Conservation (phyloP, 2,888 invertebrate species). For the Mechanitis messenoides region DNA sequence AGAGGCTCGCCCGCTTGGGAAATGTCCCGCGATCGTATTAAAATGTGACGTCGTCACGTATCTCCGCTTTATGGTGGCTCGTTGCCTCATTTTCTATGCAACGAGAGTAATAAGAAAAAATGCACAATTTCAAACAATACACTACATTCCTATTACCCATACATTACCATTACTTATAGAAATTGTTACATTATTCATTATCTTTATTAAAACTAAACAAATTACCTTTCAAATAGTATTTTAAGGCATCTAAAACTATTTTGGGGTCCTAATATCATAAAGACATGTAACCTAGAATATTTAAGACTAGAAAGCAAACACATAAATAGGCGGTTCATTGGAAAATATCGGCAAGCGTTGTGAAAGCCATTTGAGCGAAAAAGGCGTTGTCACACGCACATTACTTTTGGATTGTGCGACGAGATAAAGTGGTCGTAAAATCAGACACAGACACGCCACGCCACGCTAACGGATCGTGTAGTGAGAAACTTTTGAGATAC, state of each 20-base stretch:
- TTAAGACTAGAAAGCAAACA: not conserved
- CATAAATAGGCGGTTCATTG: slow-evolving; percentile 7
- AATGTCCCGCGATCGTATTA: slow-evolving; percentile 37
- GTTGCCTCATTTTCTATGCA: slow-evolving; percentile 23
- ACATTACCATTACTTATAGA: too few relatives aligned
- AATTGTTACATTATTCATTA: too few relatives aligned
- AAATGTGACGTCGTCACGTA: slow-evolving; percentile 39
- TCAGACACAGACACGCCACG: slow-evolving; percentile 42
- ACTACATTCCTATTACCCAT: slow-evolving; percentile 19
- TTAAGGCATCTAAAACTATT: too few relatives aligned
- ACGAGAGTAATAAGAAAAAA: slow-evolving; percentile 18
- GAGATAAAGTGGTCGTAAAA: slow-evolving; percentile 50
- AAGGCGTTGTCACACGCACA: slow-evolving; percentile 38
- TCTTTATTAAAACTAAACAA: too few relatives aligned
- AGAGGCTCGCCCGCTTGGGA: slow-evolving; percentile 41
- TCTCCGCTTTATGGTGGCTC: slow-evolving; percentile 18
- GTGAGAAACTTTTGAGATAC: slow-evolving; percentile 19
- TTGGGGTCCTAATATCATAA: too few relatives aligned
- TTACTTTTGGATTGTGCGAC: slow-evolving; percentile 37
- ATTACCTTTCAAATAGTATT: too few relatives aligned
- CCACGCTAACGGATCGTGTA: slow-evolving; percentile 41
- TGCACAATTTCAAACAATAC: slow-evolving; percentile 14
- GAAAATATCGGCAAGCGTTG: slow-evolving; percentile 19
- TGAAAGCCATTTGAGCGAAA: slow-evolving; percentile 24
- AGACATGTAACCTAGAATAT: slow-evolving; percentile 33